Evolutionary conservation across 1,140 invertebrate species (phyloP).

Genomic region (silkworm (Bombyx mori)): DNA sequence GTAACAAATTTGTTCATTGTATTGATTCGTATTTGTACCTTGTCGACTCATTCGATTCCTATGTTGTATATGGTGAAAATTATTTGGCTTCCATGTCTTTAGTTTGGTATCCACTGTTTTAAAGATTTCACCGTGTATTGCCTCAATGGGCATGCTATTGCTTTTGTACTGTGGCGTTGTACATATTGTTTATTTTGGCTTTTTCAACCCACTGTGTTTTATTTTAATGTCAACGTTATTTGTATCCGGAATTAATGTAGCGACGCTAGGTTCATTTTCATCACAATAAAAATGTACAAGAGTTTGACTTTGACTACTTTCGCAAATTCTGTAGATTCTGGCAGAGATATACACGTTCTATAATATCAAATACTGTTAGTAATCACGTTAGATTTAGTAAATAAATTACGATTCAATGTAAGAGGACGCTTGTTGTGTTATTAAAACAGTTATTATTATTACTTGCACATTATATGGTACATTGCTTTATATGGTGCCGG

Average conservation of each 20-base stretch:
- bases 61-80: constrained; percentile 36
- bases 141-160: constrained; percentile 59
- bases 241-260: constrained; percentile 38
- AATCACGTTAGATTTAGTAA: constrained; percentile 1
- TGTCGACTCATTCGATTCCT: constrained; percentile 21
- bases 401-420: constrained; percentile 11
- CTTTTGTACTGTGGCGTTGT: constrained; percentile 66
- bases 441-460: constrained; percentile 6
- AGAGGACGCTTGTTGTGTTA: constrained; percentile 29
- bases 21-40: constrained; percentile 12
- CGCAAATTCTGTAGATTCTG: constrained; percentile 37
- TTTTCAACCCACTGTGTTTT: constrained; percentile 43
- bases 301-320: constrained; percentile 69
- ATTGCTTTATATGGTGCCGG: no score
- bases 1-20: constrained; percentile 25
- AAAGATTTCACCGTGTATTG: constrained; percentile 43
- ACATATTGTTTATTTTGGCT: constrained; percentile 40
- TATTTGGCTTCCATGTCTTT: constrained; percentile 43
- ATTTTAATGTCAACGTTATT: constrained; percentile 26
- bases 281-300: constrained; percentile 47
- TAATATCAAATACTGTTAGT: neutral
- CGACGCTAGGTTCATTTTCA: constrained; percentile 40
- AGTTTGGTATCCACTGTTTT: constrained; percentile 26
- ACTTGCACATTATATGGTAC: no score
- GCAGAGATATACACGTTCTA: neutral